Evolutionary conservation across 2,797 vertebrate species (phyloP).

Genomic region (Crocodylus rhombifer): DNA sequence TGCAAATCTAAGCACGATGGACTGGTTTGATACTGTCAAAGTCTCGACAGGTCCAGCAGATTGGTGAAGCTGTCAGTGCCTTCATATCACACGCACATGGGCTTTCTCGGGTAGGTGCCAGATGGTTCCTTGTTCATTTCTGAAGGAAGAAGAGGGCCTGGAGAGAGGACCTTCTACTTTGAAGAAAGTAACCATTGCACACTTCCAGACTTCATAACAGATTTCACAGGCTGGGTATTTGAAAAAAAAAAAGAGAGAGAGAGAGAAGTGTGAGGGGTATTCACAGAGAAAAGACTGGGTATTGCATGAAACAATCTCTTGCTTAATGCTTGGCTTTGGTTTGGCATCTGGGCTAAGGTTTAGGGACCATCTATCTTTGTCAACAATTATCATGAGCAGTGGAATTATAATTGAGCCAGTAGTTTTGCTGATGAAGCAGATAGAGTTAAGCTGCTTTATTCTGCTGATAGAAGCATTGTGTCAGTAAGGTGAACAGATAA

Average conservation of each 20-base stretch:
- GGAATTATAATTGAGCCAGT: not conserved
- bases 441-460: not conserved
- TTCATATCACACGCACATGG: accelerated
- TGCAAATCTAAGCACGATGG: not conserved
- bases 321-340: not conserved
- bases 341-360: not conserved
- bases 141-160: not conserved
- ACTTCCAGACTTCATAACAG: not conserved
- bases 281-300: not conserved
- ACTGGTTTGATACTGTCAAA: not conserved
- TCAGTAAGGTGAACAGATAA: not conserved
- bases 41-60: not conserved
- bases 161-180: not conserved
- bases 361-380: not conserved
- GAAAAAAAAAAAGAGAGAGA: not conserved
- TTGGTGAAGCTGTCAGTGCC: not conserved
- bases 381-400: not conserved
- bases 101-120: not conserved
- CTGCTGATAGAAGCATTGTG: not conserved
- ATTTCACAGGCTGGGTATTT: not conserved
- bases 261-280: not conserved
- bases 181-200: accelerated
- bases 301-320: not conserved
- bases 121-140: accelerated
- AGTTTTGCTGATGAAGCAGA: not conserved